A percentile compares a stretch with the other conserved stretches of the same genome.
Evolutionary conservation across 2,113 vertebrate species (phyloP).

Genomic region (Tinamus guttatus): DNA sequence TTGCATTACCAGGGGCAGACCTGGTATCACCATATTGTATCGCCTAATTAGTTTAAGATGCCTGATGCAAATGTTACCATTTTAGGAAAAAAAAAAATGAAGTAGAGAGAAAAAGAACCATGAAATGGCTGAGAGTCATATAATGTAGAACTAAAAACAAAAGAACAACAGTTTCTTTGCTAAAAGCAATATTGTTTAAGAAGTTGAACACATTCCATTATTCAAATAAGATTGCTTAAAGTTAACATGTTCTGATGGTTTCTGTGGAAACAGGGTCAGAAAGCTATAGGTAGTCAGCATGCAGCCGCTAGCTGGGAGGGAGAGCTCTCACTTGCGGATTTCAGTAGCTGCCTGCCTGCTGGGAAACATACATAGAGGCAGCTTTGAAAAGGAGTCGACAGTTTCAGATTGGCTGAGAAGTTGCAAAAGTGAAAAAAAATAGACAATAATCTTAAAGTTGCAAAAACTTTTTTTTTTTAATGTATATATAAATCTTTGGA

Average conservation of each 20-base stretch:
- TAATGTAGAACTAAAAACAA: conserved; percentile 20
- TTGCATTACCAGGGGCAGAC: neutral
- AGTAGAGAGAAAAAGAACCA: neutral
- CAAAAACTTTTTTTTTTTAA: neutral
- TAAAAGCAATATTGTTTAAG: conserved; percentile 30
- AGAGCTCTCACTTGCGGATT: conserved; percentile 27
- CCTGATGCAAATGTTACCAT: neutral
- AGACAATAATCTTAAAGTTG: neutral
- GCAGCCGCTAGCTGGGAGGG: neutral
- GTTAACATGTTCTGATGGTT: conserved; percentile 31
- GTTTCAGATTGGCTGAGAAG: neutral
- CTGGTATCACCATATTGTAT: neutral
- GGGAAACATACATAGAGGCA: neutral
- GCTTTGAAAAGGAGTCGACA: neutral
- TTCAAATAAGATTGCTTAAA: conserved; percentile 49
- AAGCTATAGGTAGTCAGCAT: conserved; percentile 1
- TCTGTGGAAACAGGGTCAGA: conserved; percentile 70
- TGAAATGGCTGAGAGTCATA: neutral
- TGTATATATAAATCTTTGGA: too few relatives aligned
- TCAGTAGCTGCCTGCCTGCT: conserved; percentile 40
- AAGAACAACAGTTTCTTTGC: conserved; percentile 14
- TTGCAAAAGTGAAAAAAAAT: neutral
- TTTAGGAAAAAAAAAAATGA: neutral
- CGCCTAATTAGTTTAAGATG: neutral
- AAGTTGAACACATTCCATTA: conserved; percentile 37